phyloP scores from a whole-genome alignment of 2,888 invertebrate genomes.

The Himalopsyche anomala region DNA sequence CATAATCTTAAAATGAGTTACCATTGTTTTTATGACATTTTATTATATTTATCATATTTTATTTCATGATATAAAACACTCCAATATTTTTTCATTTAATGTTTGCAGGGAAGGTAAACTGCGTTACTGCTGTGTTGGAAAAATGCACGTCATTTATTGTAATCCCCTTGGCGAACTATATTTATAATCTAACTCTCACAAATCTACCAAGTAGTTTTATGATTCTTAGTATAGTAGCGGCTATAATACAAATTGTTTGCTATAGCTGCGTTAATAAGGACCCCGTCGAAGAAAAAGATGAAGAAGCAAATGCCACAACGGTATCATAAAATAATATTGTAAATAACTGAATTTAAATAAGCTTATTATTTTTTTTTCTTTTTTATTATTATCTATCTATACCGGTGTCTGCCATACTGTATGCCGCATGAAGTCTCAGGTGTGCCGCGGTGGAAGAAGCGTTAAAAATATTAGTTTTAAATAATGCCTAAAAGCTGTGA shows the following conservation, averaged over 20 bases:
- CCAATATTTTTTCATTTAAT: neutral
- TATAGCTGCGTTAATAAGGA: slow-evolving; percentile 55
- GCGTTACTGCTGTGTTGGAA: slow-evolving; percentile 74
- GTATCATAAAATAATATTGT: neutral
- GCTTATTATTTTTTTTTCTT: too few relatives aligned
- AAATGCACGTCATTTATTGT: slow-evolving; percentile 74
- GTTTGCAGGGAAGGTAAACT: slow-evolving; percentile 76
- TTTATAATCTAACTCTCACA: slow-evolving; percentile 73
- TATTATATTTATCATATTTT: too few relatives aligned
- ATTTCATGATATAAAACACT: too few relatives aligned
- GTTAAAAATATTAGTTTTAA: too few relatives aligned
- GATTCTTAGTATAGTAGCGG: slow-evolving; percentile 54
- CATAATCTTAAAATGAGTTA: too few relatives aligned
- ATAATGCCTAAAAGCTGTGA: too few relatives aligned
- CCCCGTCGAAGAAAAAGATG: slow-evolving; percentile 4
- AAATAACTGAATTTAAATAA: too few relatives aligned
- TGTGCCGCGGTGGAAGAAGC: too few relatives aligned
- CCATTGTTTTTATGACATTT: too few relatives aligned
- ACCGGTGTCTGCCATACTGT: too few relatives aligned
- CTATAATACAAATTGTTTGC: slow-evolving; percentile 56
- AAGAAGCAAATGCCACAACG: neutral
- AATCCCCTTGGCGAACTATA: slow-evolving; percentile 73
- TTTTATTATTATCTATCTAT: too few relatives aligned
- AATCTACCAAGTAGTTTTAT: slow-evolving; percentile 73
- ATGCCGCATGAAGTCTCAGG: too few relatives aligned